A percentile compares a stretch with the other conserved stretches of the same genome.
Evolutionary conservation across 2,888 invertebrate genomes (phyloP).

Genomic region (Ornithoptera priamus): DNA sequence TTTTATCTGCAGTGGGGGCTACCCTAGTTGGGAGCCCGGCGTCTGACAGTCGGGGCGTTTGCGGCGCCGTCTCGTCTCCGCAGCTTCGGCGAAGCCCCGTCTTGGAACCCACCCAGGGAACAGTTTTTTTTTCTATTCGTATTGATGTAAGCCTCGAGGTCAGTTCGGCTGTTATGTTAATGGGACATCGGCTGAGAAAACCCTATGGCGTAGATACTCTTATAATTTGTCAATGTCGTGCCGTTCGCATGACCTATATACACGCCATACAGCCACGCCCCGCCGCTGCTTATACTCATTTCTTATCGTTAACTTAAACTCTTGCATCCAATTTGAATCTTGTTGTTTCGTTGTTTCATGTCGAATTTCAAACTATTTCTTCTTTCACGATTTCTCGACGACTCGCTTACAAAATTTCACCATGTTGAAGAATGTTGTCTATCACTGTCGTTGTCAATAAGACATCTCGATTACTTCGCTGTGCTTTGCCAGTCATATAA

Average conservation of each 20-base stretch:
- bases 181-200: slow-evolving; percentile 59
- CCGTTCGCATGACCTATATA: slow-evolving; percentile 55
- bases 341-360: background rate
- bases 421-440: too few relatives aligned
- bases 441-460: too few relatives aligned
- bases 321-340: slow-evolving; percentile 21
- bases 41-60: slow-evolving; percentile 51
- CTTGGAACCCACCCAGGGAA: slow-evolving; percentile 74
- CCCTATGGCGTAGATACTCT: slow-evolving; percentile 63
- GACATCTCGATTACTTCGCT: too few relatives aligned
- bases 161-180: slow-evolving; percentile 70
- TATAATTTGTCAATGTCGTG: slow-evolving; percentile 71
- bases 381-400: background rate
- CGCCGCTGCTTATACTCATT: slow-evolving; percentile 33
- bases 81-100: slow-evolving; percentile 49
- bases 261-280: slow-evolving; percentile 35
- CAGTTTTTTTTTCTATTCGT: slow-evolving; percentile 74
- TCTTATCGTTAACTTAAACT: slow-evolving; percentile 30
- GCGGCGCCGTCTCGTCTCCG: slow-evolving; percentile 76
- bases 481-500: too few relatives aligned
- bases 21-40: slow-evolving; percentile 43
- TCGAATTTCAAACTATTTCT: slow-evolving; percentile 12
- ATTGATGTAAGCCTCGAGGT: slow-evolving; percentile 73
- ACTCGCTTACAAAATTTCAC: too few relatives aligned
- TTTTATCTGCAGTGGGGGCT: slow-evolving; percentile 27